Evolutionary conservation across 2,888 invertebrate species (phyloP), one percentile per base, ranked within the genome.

Genomic region (Trichopria drosophilae): DNA sequence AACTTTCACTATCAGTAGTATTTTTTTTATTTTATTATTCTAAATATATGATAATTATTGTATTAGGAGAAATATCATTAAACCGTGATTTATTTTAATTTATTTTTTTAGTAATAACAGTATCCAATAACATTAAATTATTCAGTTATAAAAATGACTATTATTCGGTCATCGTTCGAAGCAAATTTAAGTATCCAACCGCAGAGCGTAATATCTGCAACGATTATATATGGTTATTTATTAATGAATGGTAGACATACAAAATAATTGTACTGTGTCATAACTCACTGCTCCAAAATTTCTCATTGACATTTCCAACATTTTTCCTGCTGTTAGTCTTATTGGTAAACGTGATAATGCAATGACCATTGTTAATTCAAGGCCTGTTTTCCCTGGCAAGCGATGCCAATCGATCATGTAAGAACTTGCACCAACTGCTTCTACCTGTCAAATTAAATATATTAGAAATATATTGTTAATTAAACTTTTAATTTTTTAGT

Each of bases 321-420:
- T 58, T 39, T 56, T 61, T 0, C 59, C 65, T 4, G 66, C 66
- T 0, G 61, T 59, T 1, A 67, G 51, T 54, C 53, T 59, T 2
- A 51, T 37, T 0, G 64, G 58, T 43, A 37, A 47, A 37, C 51
- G 59, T 1, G 64, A 58, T 42, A 60, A 50, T 1, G 54, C 51
- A 3, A 65, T 64, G 4, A 65, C 28, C 20, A 62, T 16, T 10
- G 62, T 32, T 4, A 65, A 45, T 26, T 26, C 44, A 3, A 55
- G 55, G 5, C 51, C 59, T 9, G 34, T 53, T 39, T 57, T 58
- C 4, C 22, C 18, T 6, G 61, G 56, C 12, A 67, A n/a, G 22
- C 44, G 43, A 36, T 62, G 50, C 66, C 67, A 67, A 12, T 58
- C 51, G 6, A 54, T 51, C 54, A 50, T 58, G 16, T 55, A 60